phyloP scores from a whole-genome alignment of 2,113 vertebrate genomes.

The Fregetta grallaria region DNA sequence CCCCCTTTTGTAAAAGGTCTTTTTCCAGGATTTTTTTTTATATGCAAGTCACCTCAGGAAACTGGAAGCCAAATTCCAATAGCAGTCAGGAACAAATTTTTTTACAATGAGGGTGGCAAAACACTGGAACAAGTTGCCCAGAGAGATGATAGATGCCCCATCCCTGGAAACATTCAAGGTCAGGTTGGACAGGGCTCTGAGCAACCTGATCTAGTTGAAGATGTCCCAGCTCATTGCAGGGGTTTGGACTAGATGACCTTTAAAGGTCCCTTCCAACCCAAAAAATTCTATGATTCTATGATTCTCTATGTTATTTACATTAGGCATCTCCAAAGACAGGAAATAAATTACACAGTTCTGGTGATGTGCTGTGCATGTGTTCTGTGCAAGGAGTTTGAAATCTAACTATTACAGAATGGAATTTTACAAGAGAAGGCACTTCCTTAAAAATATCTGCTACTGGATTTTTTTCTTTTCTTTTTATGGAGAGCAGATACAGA shows the following conservation, averaged over 20 bases:
- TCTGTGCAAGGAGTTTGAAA: neutral
- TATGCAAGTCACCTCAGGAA: neutral
- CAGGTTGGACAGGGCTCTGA: neutral
- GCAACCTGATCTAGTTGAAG: neutral
- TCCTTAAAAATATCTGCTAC: neutral
- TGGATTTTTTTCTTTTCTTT: neutral
- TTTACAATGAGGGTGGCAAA: neutral
- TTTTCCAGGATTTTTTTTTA: neutral
- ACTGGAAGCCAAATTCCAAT: neutral
- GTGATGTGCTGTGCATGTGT: neutral
- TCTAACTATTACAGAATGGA: neutral
- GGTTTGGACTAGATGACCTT: neutral
- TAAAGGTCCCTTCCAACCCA: neutral
- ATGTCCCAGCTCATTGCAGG: neutral
- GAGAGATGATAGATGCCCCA: neutral
- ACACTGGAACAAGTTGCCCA: neutral
- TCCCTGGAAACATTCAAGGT: neutral
- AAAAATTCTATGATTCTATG: neutral
- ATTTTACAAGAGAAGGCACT: neutral
- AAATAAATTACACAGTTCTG: neutral
- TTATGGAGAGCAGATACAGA: neutral
- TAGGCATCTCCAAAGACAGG: neutral
- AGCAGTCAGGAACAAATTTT: neutral
- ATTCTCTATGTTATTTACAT: neutral
- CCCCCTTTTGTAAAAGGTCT: neutral